Conservation (phyloP, 2,113 vertebrate genomes). For the Hiodon alosoides region DNA sequence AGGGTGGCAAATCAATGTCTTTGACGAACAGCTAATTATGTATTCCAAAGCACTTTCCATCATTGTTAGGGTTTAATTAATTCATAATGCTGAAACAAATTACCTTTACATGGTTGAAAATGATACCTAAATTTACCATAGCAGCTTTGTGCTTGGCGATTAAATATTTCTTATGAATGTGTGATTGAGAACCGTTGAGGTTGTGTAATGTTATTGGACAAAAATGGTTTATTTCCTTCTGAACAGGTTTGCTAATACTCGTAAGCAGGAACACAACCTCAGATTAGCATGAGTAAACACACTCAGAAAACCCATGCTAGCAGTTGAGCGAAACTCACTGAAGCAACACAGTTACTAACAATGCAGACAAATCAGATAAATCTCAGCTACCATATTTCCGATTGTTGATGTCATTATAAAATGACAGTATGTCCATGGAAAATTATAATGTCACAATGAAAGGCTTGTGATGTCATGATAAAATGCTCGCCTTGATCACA, state of each 20-base stretch:
- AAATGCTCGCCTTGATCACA: not conserved
- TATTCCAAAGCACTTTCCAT: slow-evolving; percentile 66
- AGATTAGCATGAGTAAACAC: slow-evolving; percentile 28
- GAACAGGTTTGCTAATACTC: slow-evolving; percentile 48
- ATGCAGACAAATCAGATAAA: too few species aligned
- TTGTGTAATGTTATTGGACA: slow-evolving; percentile 65
- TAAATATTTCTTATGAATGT: slow-evolving; percentile 69
- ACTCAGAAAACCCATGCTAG: too few species aligned
- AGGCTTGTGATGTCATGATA: not conserved
- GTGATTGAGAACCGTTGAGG: slow-evolving; percentile 65
- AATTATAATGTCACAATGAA: not conserved
- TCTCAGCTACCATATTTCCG: not conserved
- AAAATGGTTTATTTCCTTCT: slow-evolving; percentile 55
- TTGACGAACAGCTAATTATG: slow-evolving; percentile 64
- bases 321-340: not conserved
- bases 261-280: slow-evolving; percentile 25
- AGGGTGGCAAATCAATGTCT: slow-evolving; percentile 57
- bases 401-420: not conserved
- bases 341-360: not conserved
- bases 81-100: slow-evolving; percentile 78
- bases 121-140: slow-evolving; percentile 71
- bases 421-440: too few species aligned
- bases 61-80: slow-evolving; percentile 76
- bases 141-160: slow-evolving; percentile 70
- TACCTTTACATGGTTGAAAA: slow-evolving; percentile 73